Evolutionary conservation across 2,888 invertebrate genomes (phyloP).

Genomic region (Lasioglossum marginatum): DNA sequence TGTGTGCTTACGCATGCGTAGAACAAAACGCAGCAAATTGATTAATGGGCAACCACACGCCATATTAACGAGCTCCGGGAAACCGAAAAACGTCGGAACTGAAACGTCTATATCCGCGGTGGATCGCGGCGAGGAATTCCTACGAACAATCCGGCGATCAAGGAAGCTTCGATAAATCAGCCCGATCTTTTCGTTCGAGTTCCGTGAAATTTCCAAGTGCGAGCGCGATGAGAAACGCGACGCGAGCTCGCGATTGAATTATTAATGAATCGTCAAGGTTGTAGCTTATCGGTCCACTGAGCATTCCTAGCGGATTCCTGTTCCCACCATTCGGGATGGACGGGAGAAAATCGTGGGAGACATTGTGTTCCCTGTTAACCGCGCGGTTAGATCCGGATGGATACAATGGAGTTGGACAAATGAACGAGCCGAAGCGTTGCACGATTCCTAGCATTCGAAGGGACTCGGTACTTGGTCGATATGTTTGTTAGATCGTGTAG

Average conservation of each 20-base stretch:
- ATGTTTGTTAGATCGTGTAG: too few relatives aligned
- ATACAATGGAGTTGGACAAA: conserved; percentile 30
- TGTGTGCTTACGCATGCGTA: not conserved
- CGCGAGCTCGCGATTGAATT: not conserved
- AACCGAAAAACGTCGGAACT: not conserved
- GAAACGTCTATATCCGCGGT: not conserved
- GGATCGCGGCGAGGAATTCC: not conserved
- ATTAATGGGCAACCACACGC: not conserved
- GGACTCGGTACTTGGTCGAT: too few relatives aligned
- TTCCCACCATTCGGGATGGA: conserved; percentile 40
- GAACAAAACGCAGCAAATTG: not conserved
- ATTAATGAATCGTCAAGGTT: conserved; percentile 38
- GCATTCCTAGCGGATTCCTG: conserved; percentile 16
- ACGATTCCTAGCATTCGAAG: not conserved
- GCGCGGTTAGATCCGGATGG: not conserved
- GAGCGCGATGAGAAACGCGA: not conserved
- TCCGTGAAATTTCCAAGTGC: conserved; percentile 5
- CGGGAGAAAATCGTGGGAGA: conserved; percentile 47
- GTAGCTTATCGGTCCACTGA: conserved; percentile 34
- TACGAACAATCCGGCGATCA: not conserved
- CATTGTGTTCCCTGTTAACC: conserved; percentile 19
- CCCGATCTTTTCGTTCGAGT: not conserved
- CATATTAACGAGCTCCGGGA: not conserved
- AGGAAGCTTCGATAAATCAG: not conserved
- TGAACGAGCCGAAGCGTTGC: not conserved